Evolutionary conservation across 1,140 invertebrate species (phyloP), one percentile per base, ranked within the genome.

Genomic region (Orius laevigatus): DNA sequence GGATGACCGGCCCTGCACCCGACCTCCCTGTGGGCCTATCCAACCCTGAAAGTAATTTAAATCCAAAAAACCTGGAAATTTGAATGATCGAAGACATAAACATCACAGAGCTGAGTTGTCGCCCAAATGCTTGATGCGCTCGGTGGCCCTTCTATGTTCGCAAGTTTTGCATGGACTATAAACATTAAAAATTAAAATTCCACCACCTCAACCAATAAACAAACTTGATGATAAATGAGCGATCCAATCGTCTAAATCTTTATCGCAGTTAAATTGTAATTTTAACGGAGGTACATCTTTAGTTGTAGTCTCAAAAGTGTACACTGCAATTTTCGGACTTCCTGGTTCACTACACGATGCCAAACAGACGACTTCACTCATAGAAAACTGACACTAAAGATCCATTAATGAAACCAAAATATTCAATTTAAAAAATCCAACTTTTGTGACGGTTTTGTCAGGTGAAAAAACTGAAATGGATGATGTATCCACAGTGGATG

Each of bases 231-330:
- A 72, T 50, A 88, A 70, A 59, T 84, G 73, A 33, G 75, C 74
- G 41, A 87, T 72, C 86, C 86, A 91, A 60, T 90, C 85, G 66
- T 88, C 84, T 64, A 85, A 72, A 64, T 88, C 81, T 35, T 75
- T 73, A 63, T 89, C 84, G 55, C 78, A 76, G 14, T 69, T 63
- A 64, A 88, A 83, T 64, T 82, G 75, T 49, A 89, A 63, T 62
- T 76, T 74, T 6, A 87, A 66, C 46, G 66, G 65, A 3, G 47
- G 18, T 2, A 64, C 57, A 55, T 66, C 65, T 5, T 59, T 63
- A 31, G 59, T 53, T 5, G 70, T 63, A 56, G 81, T 65, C 54
- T 71, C 66, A 10, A 81, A 75, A 3, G 79, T 76, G 59, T 82
- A 73, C 55, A 88, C 67, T 1, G 76, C 74, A 46, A 88, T 65